Evolutionary conservation across 2,113 vertebrate genomes (phyloP).

Genomic region (Tinamus guttatus): DNA sequence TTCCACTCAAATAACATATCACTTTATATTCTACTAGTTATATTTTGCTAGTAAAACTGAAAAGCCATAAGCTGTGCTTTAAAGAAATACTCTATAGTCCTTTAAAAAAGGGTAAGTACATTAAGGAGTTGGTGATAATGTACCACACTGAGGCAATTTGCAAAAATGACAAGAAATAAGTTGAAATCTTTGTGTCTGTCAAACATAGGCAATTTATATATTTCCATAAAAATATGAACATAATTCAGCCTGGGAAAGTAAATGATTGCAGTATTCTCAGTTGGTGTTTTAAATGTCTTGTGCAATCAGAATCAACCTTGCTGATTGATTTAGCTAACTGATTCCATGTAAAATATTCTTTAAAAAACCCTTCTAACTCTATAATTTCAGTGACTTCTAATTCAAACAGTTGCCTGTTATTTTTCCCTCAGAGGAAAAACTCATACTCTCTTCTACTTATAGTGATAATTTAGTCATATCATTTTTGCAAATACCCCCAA

Average conservation of each 20-base stretch:
- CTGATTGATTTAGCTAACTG: neutral
- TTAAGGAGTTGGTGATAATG: neutral
- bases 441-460: neutral
- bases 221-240: constrained; percentile 27
- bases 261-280: neutral
- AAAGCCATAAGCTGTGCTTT: neutral
- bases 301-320: constrained; percentile 6
- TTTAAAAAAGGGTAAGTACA: neutral
- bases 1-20: neutral
- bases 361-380: neutral
- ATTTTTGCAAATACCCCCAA: neutral
- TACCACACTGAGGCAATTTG: neutral
- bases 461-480: neutral
- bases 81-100: neutral
- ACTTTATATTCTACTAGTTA: neutral
- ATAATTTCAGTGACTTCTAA: neutral
- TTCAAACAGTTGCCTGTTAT: neutral
- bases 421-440: neutral
- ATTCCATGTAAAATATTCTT: neutral
- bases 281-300: constrained; percentile 19
- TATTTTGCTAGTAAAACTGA: neutral
- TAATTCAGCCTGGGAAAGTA: constrained; percentile 5
- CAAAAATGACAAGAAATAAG: neutral
- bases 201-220: neutral
- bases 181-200: neutral